Base-by-base conservation (phyloP, 2,113 vertebrate species). In the Merops nubicus region DNA sequence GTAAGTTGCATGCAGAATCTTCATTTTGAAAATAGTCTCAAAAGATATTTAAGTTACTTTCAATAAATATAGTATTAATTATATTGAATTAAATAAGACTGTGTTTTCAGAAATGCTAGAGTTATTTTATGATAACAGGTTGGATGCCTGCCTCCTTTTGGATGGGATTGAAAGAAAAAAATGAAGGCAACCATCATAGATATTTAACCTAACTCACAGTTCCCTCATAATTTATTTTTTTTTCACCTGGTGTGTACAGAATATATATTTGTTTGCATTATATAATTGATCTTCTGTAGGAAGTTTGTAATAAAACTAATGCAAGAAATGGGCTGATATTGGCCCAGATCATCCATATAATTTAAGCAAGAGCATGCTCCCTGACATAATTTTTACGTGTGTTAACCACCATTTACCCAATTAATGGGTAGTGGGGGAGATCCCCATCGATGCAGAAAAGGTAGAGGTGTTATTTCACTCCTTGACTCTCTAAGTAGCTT, bases 271-370 rank as follows among this genome's bases (percentile, higher is more conserved):
- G 12, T 59, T 86, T 57, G 21, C 26, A 48, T 3, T 38, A 33
- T 5, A 16, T 3, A 6, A 59, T 26, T 38, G 23, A 25, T 5
- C 74, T 26, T 78, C 23, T 79, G 5, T 29, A 70, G 33, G 45
- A 63, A 59, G 3, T 14, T 1, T 2, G 0, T n/a, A 85, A 45
- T 1, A 1, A 94, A 73, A 56, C 15, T 9, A 15, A 4, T 43
- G 12, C 22, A 65, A 26, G 40, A 70, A 64, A 34, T 4, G 12
- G 33, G 8, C 33, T 57, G 25, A 36, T 36, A 10, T 8, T n/a
- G 6, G 13, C 8, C 22, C 18, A 73, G 36, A 43, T 57, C 36
- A 31, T 9, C 48, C 17, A 17, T 45, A 73, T 3, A 0, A 1
- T 54, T 74, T 45, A 85, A 85, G 54, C 31, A 54, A 6, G 6